Base-by-base conservation (phyloP, 2,797 vertebrate genomes). In the Tokudaia muenninki region DNA sequence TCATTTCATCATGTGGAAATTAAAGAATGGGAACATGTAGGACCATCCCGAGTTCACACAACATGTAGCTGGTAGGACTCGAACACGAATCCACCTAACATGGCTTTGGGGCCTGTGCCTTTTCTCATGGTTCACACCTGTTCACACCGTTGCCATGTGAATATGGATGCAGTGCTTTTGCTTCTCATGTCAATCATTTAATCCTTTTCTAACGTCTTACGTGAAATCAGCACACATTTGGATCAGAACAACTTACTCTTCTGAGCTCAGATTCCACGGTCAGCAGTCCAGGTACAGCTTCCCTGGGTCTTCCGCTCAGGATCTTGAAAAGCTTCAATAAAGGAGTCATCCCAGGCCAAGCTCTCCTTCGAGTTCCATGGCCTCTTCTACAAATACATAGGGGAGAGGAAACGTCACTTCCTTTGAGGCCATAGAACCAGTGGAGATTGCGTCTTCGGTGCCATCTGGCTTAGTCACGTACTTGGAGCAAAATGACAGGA, bases 31-130 rank as follows among this genome's bases (percentile, higher is more conserved):
- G 90, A 74, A 24, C n/a, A 57, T n/a, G 37, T 50, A 41, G 26
- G 14, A 63, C 24, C 12, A 37, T 17, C 7, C 24, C 16, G n/a
- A 84, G 17, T 9, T 75, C 91, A 67, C 16, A 94, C 6, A 37
- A 9, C 44, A 90, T 52, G 29, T 52, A 87, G 24, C 11, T 16
- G 14, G 16, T 44, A 14, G 31, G 59, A 22, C 4, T 93, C 22
- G n/a, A 52, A 79, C 24, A 24, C 55, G 61, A 70, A 55, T 34
- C 24, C 10, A 31, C 24, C 17, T 34, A 41, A 19, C 16, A 52
- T 91, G 61, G 29, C 57, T 92, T 95, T 74, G 95, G 79, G 26
- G 13, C 50, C 19, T 80, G 0, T 92, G 22, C 31, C 78, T 93
- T 90, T 88, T 72, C 37, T 29, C 13, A 22, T 34, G 37, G 87